Evolutionary conservation across 2,888 invertebrate species (phyloP), one percentile per base, ranked within the genome.

Genomic region (Helleia helle): DNA sequence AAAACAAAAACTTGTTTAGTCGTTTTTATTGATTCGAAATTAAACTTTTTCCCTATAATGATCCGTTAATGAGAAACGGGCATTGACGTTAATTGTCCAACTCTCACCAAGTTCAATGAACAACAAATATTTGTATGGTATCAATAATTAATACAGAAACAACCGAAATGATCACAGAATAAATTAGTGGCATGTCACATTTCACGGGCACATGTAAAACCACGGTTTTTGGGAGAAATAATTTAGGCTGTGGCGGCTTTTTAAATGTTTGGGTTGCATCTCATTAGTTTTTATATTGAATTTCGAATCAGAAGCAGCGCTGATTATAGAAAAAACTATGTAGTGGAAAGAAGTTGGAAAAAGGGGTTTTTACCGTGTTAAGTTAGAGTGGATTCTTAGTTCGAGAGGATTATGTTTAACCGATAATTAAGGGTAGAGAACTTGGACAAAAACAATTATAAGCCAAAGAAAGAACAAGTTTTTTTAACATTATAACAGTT

Each of bases 151-250:
- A 68, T 58, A 55, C 52, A 54, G 51, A 62, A 66, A 63, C 62
- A 61, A 58, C 58, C 58, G 58, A 67, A 67, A 67, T 62, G 68
- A 72, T 71, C 69, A 62, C 60, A 54, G 80, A 65, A 83, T 80
- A 81, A 73, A 81, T 83, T 83, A 81, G 72, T 57, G 27, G 43
- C 37, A 37, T 63, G 83, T 68, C 69, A 80, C 34, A 61, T 81
- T 80, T 83, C 69, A 77, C 83, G 69, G 54, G 36, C 42, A 53
- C 25, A 60, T 74, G 83, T 61, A 77, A 76, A 72, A 71, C 59
- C 61, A 58, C 60, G 51, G 55, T 65, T 76, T 80, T 77, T 53
- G 69, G 70, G 71, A 66, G 65, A 70, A 56, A 57, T 47, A 38
- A 42, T 43, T 44, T 48, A 49, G 42, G 8, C 47, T 49, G 47